Percentiles rank a stretch among this genome's conserved stretches.
Conservation (phyloP, 2,113 vertebrate species). For the Pterocles burchelli region DNA sequence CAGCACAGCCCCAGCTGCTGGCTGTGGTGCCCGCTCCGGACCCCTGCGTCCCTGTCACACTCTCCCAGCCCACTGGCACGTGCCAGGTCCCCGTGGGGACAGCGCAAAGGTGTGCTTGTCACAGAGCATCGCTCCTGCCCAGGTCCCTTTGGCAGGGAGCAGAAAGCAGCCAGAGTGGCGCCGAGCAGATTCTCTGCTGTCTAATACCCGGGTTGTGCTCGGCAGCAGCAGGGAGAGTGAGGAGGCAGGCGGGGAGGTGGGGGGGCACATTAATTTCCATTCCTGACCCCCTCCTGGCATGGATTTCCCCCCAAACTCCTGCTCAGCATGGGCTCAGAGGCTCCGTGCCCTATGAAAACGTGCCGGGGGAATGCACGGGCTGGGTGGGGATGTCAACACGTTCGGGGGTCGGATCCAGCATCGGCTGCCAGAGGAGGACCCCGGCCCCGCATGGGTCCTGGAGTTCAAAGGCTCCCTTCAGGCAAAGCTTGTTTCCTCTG, state of each 20-base stretch:
- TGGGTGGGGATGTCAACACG: accelerated
- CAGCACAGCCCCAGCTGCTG: background rate
- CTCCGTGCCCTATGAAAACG: background rate
- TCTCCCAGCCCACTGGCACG: background rate
- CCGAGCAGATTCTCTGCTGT: slow-evolving; percentile 28
- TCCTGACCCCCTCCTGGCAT: background rate
- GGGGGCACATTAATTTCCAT: background rate
- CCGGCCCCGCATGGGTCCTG: accelerated
- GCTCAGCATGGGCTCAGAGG: background rate
- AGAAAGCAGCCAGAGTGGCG: background rate
- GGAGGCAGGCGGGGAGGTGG: background rate
- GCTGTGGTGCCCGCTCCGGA: accelerated
- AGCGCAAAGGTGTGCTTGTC: accelerated
- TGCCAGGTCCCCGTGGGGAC: background rate
- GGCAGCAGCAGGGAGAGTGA: background rate
- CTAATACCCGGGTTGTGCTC: slow-evolving; percentile 2
- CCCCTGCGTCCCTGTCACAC: accelerated
- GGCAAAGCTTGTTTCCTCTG: slow-evolving; percentile 43
- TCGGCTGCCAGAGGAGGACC: background rate
- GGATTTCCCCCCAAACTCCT: background rate
- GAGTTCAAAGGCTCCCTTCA: slow-evolving; percentile 3
- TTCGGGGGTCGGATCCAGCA: background rate
- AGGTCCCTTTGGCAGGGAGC: background rate
- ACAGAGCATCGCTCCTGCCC: background rate
- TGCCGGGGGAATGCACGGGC: background rate